Evolutionary conservation across 30 jellyfish, hydroid and myxozoan genomes (phyloP).

Genomic region (Nemopilema nomurai): DNA sequence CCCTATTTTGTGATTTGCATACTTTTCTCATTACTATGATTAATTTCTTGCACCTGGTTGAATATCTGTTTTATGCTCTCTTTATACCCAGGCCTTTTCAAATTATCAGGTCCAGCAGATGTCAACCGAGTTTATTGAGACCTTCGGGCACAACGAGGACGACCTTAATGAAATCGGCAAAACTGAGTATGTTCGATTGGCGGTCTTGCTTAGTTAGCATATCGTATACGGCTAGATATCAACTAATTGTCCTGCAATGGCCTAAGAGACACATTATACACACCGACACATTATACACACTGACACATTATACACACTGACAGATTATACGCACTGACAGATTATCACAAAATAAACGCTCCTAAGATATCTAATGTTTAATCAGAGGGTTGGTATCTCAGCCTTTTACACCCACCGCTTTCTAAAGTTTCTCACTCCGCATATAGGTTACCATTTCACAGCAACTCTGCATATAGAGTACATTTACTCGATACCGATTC

Average conservation of each 20-base stretch:
- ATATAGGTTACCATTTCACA: conserved; percentile 5
- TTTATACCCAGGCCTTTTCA: conserved; percentile 84
- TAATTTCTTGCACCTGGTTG: neutral
- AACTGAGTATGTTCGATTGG: conserved; percentile 20
- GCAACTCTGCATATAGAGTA: too few species aligned
- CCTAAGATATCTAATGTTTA: too few species aligned
- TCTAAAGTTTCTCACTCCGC: too few species aligned
- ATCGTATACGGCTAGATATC: neutral
- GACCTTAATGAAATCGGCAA: conserved; percentile 35
- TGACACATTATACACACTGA: too few species aligned
- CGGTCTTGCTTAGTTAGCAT: neutral
- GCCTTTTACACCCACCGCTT: too few species aligned
- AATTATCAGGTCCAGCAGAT: conserved; percentile 96
- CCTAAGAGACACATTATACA: too few species aligned
- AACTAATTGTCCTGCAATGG: neutral
- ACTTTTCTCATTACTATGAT: too few species aligned
- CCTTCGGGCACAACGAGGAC: conserved; percentile 83
- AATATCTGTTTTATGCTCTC: conserved; percentile 28
- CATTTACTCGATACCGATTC: neutral
- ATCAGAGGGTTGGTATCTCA: too few species aligned
- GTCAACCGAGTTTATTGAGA: conserved; percentile 92
- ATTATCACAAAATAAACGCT: too few species aligned
- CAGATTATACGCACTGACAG: too few species aligned
- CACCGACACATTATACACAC: too few species aligned
- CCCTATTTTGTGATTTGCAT: too few species aligned